Percentiles rank a stretch among this genome's conserved stretches.
Evolutionary conservation across 2,113 vertebrate species (phyloP).

Genomic region (Perca fluviatilis): DNA sequence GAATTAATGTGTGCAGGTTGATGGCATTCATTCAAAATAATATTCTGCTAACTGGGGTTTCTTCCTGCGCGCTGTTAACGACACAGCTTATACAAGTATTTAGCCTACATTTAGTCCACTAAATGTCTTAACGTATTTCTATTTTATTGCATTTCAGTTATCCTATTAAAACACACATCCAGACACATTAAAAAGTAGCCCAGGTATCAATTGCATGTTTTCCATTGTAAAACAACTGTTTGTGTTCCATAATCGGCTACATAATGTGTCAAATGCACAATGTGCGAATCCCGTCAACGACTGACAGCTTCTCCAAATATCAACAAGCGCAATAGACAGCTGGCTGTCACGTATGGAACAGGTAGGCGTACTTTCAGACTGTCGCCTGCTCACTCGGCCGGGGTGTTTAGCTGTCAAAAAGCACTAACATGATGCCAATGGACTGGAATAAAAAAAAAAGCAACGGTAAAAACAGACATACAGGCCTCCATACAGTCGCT

Average conservation of each 20-base stretch:
- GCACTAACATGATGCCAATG: constrained; percentile 51
- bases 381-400: constrained; percentile 61
- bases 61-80: neutral
- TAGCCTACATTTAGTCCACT: neutral
- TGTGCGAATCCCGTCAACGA: constrained; percentile 37
- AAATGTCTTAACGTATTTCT: neutral
- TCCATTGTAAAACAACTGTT: neutral
- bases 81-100: constrained; percentile 6
- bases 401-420: constrained; percentile 73
- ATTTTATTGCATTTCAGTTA: constrained; percentile 2
- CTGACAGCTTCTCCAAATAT: constrained; percentile 71
- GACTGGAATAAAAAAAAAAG: constrained; percentile 15
- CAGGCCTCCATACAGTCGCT: constrained; percentile 46
- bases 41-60: neutral
- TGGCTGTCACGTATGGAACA: constrained; percentile 79
- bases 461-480: constrained; percentile 10
- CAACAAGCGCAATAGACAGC: constrained; percentile 73
- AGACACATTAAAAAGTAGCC: constrained; percentile 35
- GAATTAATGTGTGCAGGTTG: neutral
- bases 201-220: neutral
- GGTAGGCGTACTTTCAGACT: constrained; percentile 78
- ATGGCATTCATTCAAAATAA: neutral
- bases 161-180: constrained; percentile 5
- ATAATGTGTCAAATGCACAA: constrained; percentile 44
- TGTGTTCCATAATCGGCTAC: neutral